A percentile compares a stretch with the other conserved stretches of the same genome.
Evolutionary conservation across 23 tunicate genomes (phyloP).

Genomic region (Oikopleura vanhoeffeni): DNA sequence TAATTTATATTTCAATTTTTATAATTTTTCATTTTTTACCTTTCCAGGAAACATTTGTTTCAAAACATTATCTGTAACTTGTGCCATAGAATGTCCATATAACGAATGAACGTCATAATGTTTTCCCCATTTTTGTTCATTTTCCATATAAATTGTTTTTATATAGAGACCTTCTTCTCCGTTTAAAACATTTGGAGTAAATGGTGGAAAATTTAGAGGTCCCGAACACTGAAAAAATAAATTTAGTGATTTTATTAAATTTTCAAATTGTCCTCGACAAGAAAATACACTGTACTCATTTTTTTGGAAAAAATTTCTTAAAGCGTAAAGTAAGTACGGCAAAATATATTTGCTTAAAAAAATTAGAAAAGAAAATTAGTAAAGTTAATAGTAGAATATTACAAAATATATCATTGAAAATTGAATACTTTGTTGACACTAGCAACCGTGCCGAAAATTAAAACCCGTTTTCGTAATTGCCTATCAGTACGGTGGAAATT

Average conservation of each 20-base stretch:
- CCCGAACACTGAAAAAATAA: conserved; percentile 5
- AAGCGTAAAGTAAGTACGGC: too few species aligned
- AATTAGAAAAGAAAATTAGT: too few species aligned
- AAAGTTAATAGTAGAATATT: too few species aligned
- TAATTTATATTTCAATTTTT: too few species aligned
- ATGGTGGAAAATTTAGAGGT: conserved; percentile 30
- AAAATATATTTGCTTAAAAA: too few species aligned
- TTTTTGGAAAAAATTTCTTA: too few species aligned
- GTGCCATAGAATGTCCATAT: conserved; percentile 82
- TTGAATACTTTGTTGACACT: too few species aligned
- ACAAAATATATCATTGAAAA: too few species aligned
- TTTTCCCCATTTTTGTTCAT: conserved; percentile 28
- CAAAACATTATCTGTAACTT: conserved; percentile 37
- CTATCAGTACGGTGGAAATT: too few species aligned
- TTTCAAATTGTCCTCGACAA: not conserved
- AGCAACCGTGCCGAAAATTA: too few species aligned
- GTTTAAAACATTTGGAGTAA: conserved; percentile 37
- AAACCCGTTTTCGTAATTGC: too few species aligned
- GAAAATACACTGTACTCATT: not conserved
- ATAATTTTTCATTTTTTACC: not conserved
- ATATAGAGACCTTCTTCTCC: conserved; percentile 34
- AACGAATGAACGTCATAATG: conserved; percentile 81
- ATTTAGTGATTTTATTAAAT: not conserved
- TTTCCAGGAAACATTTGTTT: conserved; percentile 20
- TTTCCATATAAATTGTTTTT: conserved; percentile 83